A percentile compares a stretch with the other conserved stretches of the same genome.
phyloP scores from a whole-genome alignment of 2,797 vertebrate species.

The Enoplosus armatus region DNA sequence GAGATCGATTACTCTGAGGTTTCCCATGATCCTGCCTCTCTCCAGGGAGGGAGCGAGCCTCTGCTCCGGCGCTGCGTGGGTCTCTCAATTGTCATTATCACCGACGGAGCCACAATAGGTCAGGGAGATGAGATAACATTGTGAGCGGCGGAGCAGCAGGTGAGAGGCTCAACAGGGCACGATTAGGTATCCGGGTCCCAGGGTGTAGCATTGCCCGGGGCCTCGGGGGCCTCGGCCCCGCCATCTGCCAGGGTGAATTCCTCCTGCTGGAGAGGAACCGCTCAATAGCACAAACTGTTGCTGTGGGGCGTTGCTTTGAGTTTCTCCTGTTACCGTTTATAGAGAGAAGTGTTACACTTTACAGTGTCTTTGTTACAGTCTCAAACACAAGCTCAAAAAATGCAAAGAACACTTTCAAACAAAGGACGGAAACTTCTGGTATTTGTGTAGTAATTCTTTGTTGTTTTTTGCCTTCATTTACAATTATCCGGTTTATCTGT shows the following conservation, averaged over 20 bases:
- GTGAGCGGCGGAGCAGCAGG: conserved; percentile 83
- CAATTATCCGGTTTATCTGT: neutral
- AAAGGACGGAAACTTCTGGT: conserved; percentile 28
- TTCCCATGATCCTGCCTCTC: conserved; percentile 84
- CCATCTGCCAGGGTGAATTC: conserved; percentile 87
- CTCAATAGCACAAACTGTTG: conserved; percentile 77
- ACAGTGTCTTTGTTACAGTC: conserved; percentile 54
- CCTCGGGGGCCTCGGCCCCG: conserved; percentile 78
- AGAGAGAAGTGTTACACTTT: conserved; percentile 70
- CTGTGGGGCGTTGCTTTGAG: conserved; percentile 75
- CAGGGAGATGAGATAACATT: conserved; percentile 88
- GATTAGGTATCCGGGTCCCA: conserved; percentile 88
- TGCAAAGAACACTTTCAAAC: conserved; percentile 19
- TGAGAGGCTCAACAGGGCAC: conserved; percentile 84
- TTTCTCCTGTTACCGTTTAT: conserved; percentile 79
- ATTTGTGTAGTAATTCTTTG: conserved; percentile 24
- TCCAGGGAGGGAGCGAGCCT: conserved; percentile 74
- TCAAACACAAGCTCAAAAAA: conserved; percentile 45
- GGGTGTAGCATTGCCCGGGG: conserved; percentile 88
- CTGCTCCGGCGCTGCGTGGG: conserved; percentile 70
- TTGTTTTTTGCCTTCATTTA: neutral
- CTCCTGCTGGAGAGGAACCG: conserved; percentile 55
- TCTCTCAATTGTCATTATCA: conserved; percentile 84
- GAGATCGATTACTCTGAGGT: conserved; percentile 80
- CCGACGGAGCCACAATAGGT: conserved; percentile 82